Conservation (phyloP, 2,113 vertebrate genomes). For the Pachycephala philippinensis region DNA sequence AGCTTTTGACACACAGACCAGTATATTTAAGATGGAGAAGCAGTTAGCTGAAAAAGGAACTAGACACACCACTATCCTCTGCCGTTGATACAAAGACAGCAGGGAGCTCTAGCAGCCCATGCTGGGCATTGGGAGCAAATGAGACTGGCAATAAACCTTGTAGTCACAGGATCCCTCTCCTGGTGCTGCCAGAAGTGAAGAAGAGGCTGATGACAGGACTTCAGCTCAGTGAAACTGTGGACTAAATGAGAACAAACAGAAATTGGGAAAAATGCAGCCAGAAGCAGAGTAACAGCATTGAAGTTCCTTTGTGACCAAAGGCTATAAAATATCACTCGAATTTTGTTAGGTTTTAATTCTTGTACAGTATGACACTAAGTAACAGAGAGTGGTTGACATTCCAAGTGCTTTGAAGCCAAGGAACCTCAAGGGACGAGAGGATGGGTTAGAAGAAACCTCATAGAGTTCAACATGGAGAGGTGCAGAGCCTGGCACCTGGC, state of each 20-base stretch:
- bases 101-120: background rate
- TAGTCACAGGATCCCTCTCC: background rate
- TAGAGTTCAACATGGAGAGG: rapidly evolving
- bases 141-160: background rate
- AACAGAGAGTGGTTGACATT: background rate
- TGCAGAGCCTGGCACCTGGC: background rate
- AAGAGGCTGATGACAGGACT: background rate
- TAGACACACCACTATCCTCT: background rate
- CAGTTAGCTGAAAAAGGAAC: background rate
- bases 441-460: background rate
- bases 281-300: background rate
- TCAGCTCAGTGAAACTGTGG: background rate
- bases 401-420: background rate
- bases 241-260: background rate
- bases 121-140: rapidly evolving
- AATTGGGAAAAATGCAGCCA: background rate
- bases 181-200: background rate
- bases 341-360: background rate
- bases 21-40: background rate
- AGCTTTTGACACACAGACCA: background rate
- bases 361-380: background rate
- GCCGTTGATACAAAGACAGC: background rate
- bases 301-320: background rate
- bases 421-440: background rate
- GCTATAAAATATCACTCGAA: rapidly evolving